Conservation (phyloP, 2,113 vertebrate species). For the Forbesichthys papilliferus region DNA sequence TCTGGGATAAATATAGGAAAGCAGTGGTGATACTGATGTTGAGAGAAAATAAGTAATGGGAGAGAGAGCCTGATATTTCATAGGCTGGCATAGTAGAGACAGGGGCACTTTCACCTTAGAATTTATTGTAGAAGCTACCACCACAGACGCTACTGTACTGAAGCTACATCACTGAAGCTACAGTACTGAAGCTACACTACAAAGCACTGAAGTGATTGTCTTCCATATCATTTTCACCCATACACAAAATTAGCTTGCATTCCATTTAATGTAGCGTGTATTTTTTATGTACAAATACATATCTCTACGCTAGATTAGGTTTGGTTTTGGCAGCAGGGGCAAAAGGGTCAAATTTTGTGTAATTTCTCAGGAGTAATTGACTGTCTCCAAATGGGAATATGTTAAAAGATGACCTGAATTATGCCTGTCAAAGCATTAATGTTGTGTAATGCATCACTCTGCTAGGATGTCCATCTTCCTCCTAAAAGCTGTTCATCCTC, state of each 20-base stretch:
- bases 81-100: conserved; percentile 11
- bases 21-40: conserved; percentile 15
- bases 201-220: conserved; percentile 12
- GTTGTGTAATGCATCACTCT: conserved; percentile 39
- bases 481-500: conserved; percentile 35
- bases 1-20: conserved; percentile 33
- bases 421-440: conserved; percentile 24
- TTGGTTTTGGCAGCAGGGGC: conserved; percentile 4
- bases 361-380: conserved; percentile 3
- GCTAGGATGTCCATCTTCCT: conserved; percentile 24
- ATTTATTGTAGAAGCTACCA: not conserved
- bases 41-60: conserved; percentile 6
- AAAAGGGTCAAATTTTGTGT: not conserved
- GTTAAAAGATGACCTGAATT: conserved; percentile 32
- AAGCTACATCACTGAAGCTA: not conserved
- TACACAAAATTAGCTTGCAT: not conserved
- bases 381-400: conserved; percentile 2
- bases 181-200: not conserved
- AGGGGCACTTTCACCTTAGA: not conserved
- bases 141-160: not conserved
- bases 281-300: not conserved
- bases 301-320: not conserved
- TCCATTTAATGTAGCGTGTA: not conserved
- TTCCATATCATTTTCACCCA: conserved; percentile 10
- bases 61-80: conserved; percentile 15